Base-by-base conservation (phyloP, 1,140 invertebrate genomes). In the Drosophila lini region DNA sequence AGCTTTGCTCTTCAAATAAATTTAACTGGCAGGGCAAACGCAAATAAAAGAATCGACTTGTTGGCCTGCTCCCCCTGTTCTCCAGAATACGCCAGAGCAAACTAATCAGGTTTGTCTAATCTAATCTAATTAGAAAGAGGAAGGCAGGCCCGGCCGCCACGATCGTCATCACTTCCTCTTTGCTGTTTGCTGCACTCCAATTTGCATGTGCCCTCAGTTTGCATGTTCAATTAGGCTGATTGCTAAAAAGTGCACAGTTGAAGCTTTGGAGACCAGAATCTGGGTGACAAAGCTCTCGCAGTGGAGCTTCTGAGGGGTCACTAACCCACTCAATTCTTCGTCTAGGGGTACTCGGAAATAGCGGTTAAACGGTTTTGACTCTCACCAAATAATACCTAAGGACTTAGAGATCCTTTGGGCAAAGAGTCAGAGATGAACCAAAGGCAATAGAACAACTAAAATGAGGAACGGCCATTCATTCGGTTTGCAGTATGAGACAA, bases 51-150 rank as follows among this genome's bases (percentile, higher is more conserved):
- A 64, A 50, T 59, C 25, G 22, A 63, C 73, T 50, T 16, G 55
- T 15, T 62, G 59, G 42, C 3, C 15, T 40, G 59, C 31, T 78
- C 45, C 42, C 36, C 56, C 32, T 44, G 42, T 28, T 19, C 16
- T 16, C 15, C 41, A 65, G 42, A 32, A 47, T 19, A 36, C 42
- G 70, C 42, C 40, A 74, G 45, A 45, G 60, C 68, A 57, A 48
- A 48, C 67, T 82, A 70, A 88, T 80, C 76, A 69, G 61, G 38
- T 83, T 82, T 83, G 57, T 40, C 74, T 74, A 68, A 86, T 86
- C 83, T 88, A 86, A 86, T 86, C 80, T 77, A 74, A 83, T 88
- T 80, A 83, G 64, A 57, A 55, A 32, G 22, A 71, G 42, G 56
- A 41, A 60, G 11, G 40, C 44, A 19, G n/a, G 19, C 32, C 36